phyloP scores from a whole-genome alignment of 2,113 vertebrate species.

The Vulpes lagopus region DNA sequence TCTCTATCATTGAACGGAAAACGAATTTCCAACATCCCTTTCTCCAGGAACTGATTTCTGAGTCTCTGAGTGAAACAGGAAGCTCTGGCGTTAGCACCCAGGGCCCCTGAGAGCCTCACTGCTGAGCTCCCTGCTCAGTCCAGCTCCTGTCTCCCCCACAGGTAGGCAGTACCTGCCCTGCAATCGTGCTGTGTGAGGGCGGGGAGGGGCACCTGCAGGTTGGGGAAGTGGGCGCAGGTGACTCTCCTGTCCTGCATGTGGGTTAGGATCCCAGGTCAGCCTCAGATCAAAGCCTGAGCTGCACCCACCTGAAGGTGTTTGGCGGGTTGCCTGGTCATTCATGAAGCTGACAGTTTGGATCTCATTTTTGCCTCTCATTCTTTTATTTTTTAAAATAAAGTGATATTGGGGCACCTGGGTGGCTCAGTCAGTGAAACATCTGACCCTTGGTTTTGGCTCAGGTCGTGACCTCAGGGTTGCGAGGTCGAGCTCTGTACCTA shows the following conservation, averaged over 20 bases:
- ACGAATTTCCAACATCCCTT: neutral
- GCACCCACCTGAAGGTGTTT: neutral
- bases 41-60: rapidly evolving
- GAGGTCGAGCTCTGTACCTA: no score
- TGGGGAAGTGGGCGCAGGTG: neutral
- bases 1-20: neutral
- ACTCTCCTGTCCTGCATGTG: neutral
- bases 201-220: neutral
- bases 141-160: neutral
- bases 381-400: neutral
- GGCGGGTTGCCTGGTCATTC: neutral
- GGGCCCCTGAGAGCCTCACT: neutral
- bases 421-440: neutral
- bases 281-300: neutral
- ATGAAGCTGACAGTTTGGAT: neutral
- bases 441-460: no score
- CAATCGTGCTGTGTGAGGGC: no score
- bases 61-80: neutral
- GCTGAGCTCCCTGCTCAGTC: neutral
- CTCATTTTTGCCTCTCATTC: neutral
- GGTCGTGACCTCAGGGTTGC: no score
- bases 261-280: no score
- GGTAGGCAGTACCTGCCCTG: neutral
- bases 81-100: neutral
- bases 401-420: neutral